phyloP scores from a whole-genome alignment of 2,113 vertebrate species.

The Ahaetulla prasina region DNA sequence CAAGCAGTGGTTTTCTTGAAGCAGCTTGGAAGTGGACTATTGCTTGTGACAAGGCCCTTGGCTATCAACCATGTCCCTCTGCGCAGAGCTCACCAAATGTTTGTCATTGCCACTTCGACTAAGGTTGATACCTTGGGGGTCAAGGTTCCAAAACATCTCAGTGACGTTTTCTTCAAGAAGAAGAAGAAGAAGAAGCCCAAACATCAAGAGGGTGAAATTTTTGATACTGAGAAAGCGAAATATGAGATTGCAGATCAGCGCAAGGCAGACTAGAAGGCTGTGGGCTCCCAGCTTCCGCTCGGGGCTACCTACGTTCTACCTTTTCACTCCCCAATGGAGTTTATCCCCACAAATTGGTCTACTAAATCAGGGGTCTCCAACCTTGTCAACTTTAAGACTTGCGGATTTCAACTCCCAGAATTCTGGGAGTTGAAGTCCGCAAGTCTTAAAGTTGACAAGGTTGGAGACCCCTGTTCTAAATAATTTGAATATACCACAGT shows the following conservation, averaged over 20 bases:
- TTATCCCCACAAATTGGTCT: constrained; percentile 94
- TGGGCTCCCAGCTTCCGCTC: constrained; percentile 85
- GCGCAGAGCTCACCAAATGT: constrained; percentile 95
- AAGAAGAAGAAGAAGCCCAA: constrained; percentile 82
- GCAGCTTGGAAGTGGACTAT: constrained; percentile 88
- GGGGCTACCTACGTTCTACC: constrained; percentile 85
- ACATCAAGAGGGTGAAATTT: constrained; percentile 98
- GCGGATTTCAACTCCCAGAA: too few species aligned
- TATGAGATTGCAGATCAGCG: constrained; percentile 92
- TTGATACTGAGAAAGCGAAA: constrained; percentile 96
- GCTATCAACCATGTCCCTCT: constrained; percentile 89
- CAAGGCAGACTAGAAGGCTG: constrained; percentile 88
- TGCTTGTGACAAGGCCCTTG: constrained; percentile 94
- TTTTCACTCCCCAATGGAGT: constrained; percentile 89
- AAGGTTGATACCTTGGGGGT: constrained; percentile 85
- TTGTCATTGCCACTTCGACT: constrained; percentile 91
- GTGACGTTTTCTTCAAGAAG: constrained; percentile 95
- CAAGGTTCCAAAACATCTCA: constrained; percentile 88
- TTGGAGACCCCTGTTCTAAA: too few species aligned
- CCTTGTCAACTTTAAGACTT: too few species aligned
- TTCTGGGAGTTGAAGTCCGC: too few species aligned
- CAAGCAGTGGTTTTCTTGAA: constrained; percentile 98
- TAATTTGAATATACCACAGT: constrained; percentile 48
- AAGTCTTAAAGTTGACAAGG: too few species aligned
- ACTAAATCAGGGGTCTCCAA: too few species aligned